These are phyloP conservation scores for Herpetotheres cachinnans DNA, from an alignment of 2,113 vertebrate genomes.

Conservation along the genomic window DNA sequence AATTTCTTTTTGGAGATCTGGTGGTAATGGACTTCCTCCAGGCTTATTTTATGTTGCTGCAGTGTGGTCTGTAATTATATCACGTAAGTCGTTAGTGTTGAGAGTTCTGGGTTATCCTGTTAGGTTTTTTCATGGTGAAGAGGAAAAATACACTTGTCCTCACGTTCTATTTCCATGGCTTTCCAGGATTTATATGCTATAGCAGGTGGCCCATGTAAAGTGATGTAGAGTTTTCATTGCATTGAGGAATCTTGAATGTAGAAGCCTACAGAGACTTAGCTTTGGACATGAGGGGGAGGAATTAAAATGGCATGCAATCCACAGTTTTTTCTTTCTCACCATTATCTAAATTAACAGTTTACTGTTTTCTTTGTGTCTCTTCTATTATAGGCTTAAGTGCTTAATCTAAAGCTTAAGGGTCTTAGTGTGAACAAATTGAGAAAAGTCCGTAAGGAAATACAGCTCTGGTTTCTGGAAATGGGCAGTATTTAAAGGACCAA, in stretches of 20 bases:
- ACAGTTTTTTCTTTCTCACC: not conserved
- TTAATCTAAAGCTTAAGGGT: conserved; percentile 35
- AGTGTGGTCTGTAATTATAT: not conserved
- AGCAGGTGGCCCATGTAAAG: not conserved
- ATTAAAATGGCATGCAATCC: conserved; percentile 1
- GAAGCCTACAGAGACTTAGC: not conserved
- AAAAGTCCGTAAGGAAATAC: not conserved
- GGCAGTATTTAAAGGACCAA: not conserved
- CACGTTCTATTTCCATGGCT: not conserved
- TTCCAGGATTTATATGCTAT: not conserved
- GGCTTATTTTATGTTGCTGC: not conserved
- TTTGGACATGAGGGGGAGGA: not conserved
- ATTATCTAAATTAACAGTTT: conserved; percentile 37
- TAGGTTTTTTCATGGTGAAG: not conserved
- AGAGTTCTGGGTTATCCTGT: not conserved
- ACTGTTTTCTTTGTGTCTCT: conserved; percentile 24
- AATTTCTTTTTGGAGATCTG: not conserved
- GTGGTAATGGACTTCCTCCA: not conserved
- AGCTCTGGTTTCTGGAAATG: fast-evolving
- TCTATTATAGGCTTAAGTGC: conserved; percentile 23
- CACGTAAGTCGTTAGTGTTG: not conserved
- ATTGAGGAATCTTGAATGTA: not conserved
- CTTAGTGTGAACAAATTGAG: not conserved
- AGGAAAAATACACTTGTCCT: not conserved
- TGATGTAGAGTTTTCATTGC: not conserved